These are phyloP conservation scores for Nibea coibor DNA, from an alignment of 2,113 vertebrate genomes.

Conservation along the genomic window DNA sequence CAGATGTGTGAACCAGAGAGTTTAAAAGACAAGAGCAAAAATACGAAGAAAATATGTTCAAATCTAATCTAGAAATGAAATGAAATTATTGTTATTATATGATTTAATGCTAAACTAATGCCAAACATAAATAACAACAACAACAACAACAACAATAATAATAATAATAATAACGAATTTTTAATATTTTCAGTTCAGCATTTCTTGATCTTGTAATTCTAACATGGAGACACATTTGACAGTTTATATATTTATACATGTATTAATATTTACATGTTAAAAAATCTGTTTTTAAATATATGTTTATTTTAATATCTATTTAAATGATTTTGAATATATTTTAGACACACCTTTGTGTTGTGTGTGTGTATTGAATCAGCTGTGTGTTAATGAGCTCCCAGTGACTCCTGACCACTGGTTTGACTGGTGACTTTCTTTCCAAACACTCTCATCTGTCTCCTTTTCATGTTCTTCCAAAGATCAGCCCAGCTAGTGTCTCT, in stretches of 20 bases:
- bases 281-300: neutral
- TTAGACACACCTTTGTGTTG: neutral
- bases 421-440: slow-evolving; percentile 48
- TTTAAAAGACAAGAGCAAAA: too few relatives aligned
- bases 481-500: slow-evolving; percentile 85
- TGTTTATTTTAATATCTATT: neutral
- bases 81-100: too few relatives aligned
- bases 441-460: slow-evolving; percentile 78
- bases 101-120: too few relatives aligned
- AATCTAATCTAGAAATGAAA: too few relatives aligned
- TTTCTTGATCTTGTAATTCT: neutral
- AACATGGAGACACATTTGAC: neutral
- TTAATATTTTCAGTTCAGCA: too few relatives aligned
- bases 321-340: too few relatives aligned
- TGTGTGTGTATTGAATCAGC: neutral
- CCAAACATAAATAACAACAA: too few relatives aligned
- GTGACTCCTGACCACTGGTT: slow-evolving; percentile 23
- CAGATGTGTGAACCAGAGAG: neutral
- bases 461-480: slow-evolving; percentile 81
- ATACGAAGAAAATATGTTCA: too few relatives aligned
- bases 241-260: too few relatives aligned
- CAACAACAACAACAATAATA: too few relatives aligned
- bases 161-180: too few relatives aligned
- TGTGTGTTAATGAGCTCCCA: neutral
- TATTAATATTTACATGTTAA: too few relatives aligned